Evolutionary conservation across 1,140 invertebrate genomes (phyloP), one percentile per base, ranked within the genome.

Genomic region (Triops cancriformis): DNA sequence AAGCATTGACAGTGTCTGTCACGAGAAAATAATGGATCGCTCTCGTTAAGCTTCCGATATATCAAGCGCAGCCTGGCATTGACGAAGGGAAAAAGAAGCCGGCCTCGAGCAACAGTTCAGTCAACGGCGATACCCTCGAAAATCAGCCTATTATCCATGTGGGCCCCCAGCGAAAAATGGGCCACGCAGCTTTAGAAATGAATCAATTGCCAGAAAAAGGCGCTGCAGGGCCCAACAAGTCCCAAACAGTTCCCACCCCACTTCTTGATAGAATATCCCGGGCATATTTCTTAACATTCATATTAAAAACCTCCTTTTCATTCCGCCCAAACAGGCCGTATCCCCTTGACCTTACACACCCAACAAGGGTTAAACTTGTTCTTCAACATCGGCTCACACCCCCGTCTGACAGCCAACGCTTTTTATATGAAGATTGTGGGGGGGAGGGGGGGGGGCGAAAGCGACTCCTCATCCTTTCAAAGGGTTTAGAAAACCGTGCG

Each of bases 351-450:
- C 51, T 64, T n/a, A n/a, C 14, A 64, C 51, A 64, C 51, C 51
- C 51, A 64, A 64, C 51, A 23, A 64, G 51, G 51, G 51, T 64
- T 23, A 64, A 64, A 64, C 51, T 64, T 64, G 51, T 23, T 64
- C 51, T 64, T 64, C 51, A 37, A 23, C 51, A 64, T 64, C 51
- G 51, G 51, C 14, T 64, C 51, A 64, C 51, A 64, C 51, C 51
- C 51, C 51, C 51, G 14, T 14, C 51, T 64, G 51, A 64, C 51
- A 64, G 51, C 51, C 18, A 2, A 64, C 12, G 23, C 51, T 64
- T 64, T 64, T 64, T 64, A 18, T 64, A 64, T 64, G 14, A 64
- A 23, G 14, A 64, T 64, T n/a, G 9, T n/a, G 14, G 14, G 10
- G n/a, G 0, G 51, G 14, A 7, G 31, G 14, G 14, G 10, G n/a